These are phyloP conservation scores for Cotesia glomerata DNA, from an alignment of 1,140 invertebrate species.

Conservation along the genomic window DNA sequence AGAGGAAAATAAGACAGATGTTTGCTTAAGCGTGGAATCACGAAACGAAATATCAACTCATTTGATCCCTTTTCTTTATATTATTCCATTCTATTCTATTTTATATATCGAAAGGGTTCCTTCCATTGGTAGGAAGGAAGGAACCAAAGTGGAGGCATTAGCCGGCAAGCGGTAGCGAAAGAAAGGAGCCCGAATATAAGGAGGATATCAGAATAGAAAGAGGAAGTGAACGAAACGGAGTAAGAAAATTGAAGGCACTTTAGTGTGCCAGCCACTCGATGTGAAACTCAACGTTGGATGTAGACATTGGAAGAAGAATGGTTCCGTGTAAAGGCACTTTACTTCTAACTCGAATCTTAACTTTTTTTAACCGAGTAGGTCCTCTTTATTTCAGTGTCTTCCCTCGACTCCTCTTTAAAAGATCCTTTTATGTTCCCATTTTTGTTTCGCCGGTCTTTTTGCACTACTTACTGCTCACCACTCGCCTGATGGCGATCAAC, in stretches of 20 bases:
- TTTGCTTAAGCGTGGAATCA: constrained; percentile 3
- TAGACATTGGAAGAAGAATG: constrained; percentile 47
- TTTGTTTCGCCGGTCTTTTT: not conserved
- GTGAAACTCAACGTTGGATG: constrained; percentile 41
- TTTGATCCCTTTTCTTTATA: too few species aligned
- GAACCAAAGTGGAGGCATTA: constrained; percentile 6
- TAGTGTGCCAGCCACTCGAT: constrained; percentile 43
- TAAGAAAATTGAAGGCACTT: constrained; percentile 37
- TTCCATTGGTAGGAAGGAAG: not conserved
- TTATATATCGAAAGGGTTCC: not conserved
- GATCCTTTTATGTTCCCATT: constrained; percentile 2
- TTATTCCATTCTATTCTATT: not conserved
- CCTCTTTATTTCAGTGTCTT: constrained; percentile 18
- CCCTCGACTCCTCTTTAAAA: not conserved
- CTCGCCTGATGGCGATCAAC: not conserved
- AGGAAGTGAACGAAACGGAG: constrained; percentile 23
- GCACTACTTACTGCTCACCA: not conserved
- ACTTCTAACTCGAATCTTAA: constrained; percentile 44
- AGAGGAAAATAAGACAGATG: not conserved
- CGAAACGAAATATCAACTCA: not conserved
- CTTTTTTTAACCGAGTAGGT: constrained; percentile 38
- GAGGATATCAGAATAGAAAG: not conserved
- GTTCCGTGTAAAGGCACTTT: constrained; percentile 45
- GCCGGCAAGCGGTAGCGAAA: not conserved
- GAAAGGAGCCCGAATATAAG: too few species aligned